These are phyloP conservation scores for Phaetusa simplex DNA, from an alignment of 2,113 vertebrate genomes.

Conservation along the genomic window DNA sequence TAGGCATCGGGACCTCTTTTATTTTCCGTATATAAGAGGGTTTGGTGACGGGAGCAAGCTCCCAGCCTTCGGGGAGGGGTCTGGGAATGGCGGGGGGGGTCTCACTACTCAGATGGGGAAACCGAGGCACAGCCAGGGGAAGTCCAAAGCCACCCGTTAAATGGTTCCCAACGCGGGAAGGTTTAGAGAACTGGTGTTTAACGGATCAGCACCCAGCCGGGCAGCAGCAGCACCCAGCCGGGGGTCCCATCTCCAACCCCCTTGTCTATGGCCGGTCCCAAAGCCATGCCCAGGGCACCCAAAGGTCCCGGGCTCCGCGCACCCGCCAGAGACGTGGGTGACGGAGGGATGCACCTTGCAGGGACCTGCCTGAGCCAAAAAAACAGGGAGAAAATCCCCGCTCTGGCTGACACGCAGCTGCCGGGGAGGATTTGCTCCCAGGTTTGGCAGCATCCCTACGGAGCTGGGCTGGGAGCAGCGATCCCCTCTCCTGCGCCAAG, in stretches of 20 bases:
- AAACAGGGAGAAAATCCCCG: neutral
- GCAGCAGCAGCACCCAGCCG: neutral
- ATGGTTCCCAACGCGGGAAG: neutral
- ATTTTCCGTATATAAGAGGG: neutral
- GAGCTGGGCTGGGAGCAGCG: neutral
- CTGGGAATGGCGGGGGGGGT: neutral
- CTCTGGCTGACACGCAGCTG: neutral
- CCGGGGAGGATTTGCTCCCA: neutral
- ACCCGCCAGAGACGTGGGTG: rapidly evolving
- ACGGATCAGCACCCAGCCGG: neutral
- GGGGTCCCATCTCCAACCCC: neutral
- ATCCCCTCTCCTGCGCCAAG: neutral
- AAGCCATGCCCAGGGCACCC: neutral
- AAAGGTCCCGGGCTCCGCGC: neutral
- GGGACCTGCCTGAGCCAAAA: neutral
- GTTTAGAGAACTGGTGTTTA: neutral
- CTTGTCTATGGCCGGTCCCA: neutral
- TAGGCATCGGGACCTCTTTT: neutral
- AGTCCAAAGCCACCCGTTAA: neutral
- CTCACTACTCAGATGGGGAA: neutral
- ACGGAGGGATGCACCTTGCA: neutral
- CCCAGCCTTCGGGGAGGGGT: rapidly evolving
- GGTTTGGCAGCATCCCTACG: neutral
- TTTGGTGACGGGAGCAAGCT: neutral
- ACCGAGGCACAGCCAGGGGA: neutral